A percentile compares a stretch with the other conserved stretches of the same genome.
phyloP scores from a whole-genome alignment of 2,113 vertebrate species.

The Oncorhynchus clarkii region DNA sequence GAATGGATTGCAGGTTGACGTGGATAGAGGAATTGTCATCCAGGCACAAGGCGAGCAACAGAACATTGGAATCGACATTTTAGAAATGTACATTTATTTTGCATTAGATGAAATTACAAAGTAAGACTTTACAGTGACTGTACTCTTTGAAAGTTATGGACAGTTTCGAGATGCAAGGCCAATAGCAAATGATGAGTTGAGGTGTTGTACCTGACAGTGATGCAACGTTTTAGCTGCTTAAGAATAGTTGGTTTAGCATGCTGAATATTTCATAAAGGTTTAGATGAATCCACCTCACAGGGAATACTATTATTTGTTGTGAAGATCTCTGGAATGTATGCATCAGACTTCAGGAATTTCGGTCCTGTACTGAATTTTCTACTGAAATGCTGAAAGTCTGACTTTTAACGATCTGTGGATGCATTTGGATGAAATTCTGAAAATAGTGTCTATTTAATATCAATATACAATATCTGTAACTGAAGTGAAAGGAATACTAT shows the following conservation, averaged over 20 bases:
- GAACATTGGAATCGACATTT: neutral
- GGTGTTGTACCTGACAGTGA: neutral
- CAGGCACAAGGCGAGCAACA: neutral
- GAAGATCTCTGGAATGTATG: neutral
- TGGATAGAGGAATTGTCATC: neutral
- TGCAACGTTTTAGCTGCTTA: neutral
- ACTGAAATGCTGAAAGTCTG: neutral
- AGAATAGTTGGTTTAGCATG: neutral
- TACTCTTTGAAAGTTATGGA: neutral
- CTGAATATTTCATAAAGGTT: neutral
- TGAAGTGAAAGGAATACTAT: conserved; percentile 19
- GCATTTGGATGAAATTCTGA: neutral
- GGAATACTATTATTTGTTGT: neutral
- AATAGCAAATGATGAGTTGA: neutral
- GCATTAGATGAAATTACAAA: neutral
- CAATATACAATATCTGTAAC: neutral
- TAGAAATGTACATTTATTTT: neutral
- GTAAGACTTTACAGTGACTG: neutral
- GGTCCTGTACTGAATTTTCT: neutral
- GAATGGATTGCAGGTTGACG: neutral
- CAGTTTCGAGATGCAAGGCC: conserved; percentile 2
- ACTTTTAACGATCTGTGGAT: neutral
- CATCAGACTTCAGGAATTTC: neutral
- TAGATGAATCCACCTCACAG: neutral
- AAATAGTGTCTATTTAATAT: neutral